These are phyloP conservation scores for Pammene fasciana DNA, from an alignment of 2,888 invertebrate species.

Conservation along the genomic window DNA sequence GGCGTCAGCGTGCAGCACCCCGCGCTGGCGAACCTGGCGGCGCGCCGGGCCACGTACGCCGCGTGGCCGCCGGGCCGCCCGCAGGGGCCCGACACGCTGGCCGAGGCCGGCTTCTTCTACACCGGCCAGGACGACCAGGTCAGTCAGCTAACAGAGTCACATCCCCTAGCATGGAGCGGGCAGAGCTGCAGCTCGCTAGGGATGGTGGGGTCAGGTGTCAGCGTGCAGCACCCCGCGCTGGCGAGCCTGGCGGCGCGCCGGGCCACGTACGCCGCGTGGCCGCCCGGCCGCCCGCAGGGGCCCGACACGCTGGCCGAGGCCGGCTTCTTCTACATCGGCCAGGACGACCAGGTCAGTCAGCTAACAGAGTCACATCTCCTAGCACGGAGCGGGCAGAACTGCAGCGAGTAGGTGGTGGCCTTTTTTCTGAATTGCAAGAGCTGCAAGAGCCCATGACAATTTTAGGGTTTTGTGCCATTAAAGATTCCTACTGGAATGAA, in stretches of 20 bases:
- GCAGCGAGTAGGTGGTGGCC: no score
- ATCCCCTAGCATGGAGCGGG: no score
- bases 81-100: conserved; percentile 89
- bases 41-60: conserved; percentile 86
- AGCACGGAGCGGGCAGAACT: no score
- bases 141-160: no score
- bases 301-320: conserved; percentile 91
- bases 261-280: conserved; percentile 89
- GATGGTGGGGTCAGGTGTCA: conserved; percentile 65
- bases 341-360: conserved; percentile 84
- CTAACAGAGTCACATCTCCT: no score
- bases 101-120: conserved; percentile 95
- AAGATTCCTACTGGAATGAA: no score
- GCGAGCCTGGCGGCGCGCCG: conserved; percentile 86
- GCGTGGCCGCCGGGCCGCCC: conserved; percentile 90
- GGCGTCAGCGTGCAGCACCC: conserved; percentile 83
- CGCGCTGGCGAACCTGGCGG: conserved; percentile 86
- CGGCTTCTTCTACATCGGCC: conserved; percentile 93
- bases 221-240: conserved; percentile 85
- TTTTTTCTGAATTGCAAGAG: no score
- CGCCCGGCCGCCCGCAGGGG: conserved; percentile 87
- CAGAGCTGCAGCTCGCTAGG: no score
- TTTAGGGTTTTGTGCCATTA: no score
- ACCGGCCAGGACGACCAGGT: conserved; percentile 87
- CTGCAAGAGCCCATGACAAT: no score